Evolutionary conservation across 2,113 vertebrate species (phyloP).

Genomic region (Heterochromis multidens): DNA sequence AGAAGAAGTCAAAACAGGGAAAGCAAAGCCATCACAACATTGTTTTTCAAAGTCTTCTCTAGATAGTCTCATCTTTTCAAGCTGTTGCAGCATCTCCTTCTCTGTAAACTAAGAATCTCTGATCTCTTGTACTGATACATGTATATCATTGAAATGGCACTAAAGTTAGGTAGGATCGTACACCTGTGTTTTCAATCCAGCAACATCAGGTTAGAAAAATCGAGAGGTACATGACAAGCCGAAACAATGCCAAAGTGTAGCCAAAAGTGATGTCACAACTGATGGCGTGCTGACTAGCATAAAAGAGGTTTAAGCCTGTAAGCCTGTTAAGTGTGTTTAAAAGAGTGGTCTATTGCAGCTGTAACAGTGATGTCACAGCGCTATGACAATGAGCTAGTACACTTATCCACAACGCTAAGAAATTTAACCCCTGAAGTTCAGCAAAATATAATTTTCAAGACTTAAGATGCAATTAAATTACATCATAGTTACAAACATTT

Average conservation of each 20-base stretch:
- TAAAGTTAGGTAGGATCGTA: neutral
- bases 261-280: neutral
- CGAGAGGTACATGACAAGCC: neutral
- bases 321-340: neutral
- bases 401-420: neutral
- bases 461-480: neutral
- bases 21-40: neutral
- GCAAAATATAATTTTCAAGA: neutral
- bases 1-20: fast-evolving
- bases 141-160: no score
- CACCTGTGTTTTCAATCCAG: neutral
- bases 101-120: no score
- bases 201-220: neutral
- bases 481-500: neutral
- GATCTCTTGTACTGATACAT: no score
- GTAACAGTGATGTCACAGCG: neutral
- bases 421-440: neutral
- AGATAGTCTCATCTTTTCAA: neutral
- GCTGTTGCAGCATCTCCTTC: no score
- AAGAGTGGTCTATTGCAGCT: neutral
- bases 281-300: neutral
- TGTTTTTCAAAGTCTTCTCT: neutral
- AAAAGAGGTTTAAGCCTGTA: neutral
- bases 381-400: neutral
- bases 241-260: neutral